phyloP scores from a whole-genome alignment of 2,888 invertebrate genomes.

The Homarus gammarus region DNA sequence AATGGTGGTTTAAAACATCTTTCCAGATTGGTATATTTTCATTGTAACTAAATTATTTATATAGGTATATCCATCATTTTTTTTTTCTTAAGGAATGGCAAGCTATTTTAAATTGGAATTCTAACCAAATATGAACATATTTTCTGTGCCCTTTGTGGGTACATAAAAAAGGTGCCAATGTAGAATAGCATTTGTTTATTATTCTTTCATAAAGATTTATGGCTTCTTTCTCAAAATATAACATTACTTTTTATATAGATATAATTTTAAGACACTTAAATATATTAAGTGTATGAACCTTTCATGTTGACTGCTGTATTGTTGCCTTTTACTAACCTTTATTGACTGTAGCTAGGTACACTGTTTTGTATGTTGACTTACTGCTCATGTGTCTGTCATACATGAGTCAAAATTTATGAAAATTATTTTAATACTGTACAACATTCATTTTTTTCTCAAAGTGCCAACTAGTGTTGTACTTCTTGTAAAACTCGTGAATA shows the following conservation, averaged over 20 bases:
- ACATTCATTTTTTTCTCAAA: no score
- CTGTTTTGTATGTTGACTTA: not conserved
- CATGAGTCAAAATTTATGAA: not conserved
- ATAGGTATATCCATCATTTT: no score
- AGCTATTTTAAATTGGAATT: no score
- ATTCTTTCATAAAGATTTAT: not conserved
- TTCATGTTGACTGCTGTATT: not conserved
- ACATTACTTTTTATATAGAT: not conserved
- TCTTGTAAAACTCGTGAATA: no score
- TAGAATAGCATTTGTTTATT: not conserved
- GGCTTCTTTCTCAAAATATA: not conserved
- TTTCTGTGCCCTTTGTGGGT: not conserved
- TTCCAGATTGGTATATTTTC: no score
- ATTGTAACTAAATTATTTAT: no score
- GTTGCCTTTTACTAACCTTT: not conserved
- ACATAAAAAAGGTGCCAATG: not conserved
- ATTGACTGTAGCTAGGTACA: not conserved
- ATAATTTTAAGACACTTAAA: not conserved
- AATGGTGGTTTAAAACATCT: no score
- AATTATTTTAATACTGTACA: no score
- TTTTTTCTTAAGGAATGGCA: no score
- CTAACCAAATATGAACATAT: no score
- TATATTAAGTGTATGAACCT: not conserved
- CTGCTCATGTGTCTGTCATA: no score
- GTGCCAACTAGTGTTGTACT: no score